phyloP scores from a whole-genome alignment of 2,888 invertebrate species.

The Cephus sareptanus region DNA sequence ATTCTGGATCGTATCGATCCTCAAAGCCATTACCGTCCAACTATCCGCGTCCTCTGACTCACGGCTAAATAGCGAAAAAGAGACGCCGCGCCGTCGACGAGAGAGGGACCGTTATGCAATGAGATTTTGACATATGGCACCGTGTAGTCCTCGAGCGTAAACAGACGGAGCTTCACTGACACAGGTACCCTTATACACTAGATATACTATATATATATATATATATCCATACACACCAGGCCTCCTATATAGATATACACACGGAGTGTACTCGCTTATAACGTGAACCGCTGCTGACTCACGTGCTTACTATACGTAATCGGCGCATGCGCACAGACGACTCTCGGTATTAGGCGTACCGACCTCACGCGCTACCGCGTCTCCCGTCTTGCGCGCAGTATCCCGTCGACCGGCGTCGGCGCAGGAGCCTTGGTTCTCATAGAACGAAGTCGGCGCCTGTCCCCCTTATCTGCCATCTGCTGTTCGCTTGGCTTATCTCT shows the following conservation, averaged over 20 bases:
- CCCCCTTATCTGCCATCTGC: constrained; percentile 17
- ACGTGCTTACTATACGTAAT: neutral
- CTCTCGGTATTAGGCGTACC: neutral
- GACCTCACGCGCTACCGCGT: neutral
- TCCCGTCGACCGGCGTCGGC: neutral
- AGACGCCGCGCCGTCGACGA: constrained; percentile 14
- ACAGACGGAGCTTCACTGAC: constrained; percentile 23
- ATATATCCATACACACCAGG: constrained; percentile 2
- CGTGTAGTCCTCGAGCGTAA: constrained; percentile 37
- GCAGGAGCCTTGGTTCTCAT: neutral
- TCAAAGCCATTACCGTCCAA: neutral
- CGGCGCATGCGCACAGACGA: neutral
- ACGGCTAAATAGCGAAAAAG: constrained; percentile 37
- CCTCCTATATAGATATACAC: neutral
- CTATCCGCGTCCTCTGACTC: constrained; percentile 41
- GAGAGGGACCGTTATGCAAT: constrained; percentile 41
- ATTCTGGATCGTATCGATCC: too few species aligned
- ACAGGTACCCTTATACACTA: neutral
- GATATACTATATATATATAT: neutral
- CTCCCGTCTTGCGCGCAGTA: neutral
- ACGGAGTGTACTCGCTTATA: neutral
- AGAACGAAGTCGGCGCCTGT: neutral
- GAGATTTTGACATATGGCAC: constrained; percentile 44
- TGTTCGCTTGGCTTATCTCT: constrained; percentile 44
- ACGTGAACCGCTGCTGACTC: constrained; percentile 4